Evolutionary conservation across 2,797 vertebrate species (phyloP).

Genomic region (Sandelia bainsii): DNA sequence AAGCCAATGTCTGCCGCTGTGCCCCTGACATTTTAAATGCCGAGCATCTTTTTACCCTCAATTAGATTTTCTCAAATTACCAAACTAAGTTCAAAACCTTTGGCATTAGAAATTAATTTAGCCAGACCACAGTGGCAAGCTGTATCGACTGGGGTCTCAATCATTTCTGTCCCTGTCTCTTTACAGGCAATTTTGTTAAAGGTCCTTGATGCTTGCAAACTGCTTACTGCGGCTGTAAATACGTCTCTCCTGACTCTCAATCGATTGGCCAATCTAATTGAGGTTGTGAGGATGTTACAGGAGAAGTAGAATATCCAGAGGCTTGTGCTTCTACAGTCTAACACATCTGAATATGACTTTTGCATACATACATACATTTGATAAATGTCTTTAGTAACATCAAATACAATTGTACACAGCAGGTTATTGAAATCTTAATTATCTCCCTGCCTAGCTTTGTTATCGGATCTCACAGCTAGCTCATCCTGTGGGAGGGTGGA

Average conservation of each 20-base stretch:
- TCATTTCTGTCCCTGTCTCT: conserved; percentile 65
- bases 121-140: conserved; percentile 53
- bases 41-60: conserved; percentile 44
- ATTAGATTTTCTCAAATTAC: conserved; percentile 70
- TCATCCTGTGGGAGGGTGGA: conserved; percentile 10
- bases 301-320: conserved; percentile 46
- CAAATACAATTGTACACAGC: conserved; percentile 4
- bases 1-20: conserved; percentile 38
- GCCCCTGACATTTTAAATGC: conserved; percentile 55
- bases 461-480: conserved; percentile 5
- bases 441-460: background rate
- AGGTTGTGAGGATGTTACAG: conserved; percentile 73
- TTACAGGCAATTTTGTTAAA: conserved; percentile 82
- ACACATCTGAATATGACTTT: conserved; percentile 43
- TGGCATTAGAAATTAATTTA: conserved; percentile 71
- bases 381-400: conserved; percentile 3
- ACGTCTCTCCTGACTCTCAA: conserved; percentile 76
- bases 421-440: conserved; percentile 27
- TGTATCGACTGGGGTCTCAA: conserved; percentile 65
- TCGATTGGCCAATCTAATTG: conserved; percentile 79
- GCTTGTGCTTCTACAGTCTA: conserved; percentile 30
- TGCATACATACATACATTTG: conserved; percentile 38
- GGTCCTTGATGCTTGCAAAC: conserved; percentile 74
- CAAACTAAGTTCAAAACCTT: conserved; percentile 70
- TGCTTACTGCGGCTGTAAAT: conserved; percentile 79